A percentile compares a stretch with the other conserved stretches of the same genome.
Conservation (phyloP, 2,888 invertebrate species). For the Aquatica leii region DNA sequence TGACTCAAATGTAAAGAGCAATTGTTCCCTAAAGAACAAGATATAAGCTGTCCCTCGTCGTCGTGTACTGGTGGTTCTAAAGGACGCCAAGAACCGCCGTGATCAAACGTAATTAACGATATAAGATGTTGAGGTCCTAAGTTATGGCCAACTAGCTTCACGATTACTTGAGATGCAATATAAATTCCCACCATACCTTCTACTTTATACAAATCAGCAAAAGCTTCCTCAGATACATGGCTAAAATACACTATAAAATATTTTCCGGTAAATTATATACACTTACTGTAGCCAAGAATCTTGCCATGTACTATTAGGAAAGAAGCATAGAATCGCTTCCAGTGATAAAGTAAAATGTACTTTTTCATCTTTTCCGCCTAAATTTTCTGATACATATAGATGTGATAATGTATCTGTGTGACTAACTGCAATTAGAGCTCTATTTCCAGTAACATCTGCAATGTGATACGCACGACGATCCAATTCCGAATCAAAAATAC, state of each 20-base stretch:
- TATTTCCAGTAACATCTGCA: slow-evolving; percentile 82
- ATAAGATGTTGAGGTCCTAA: slow-evolving; percentile 79
- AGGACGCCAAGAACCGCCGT: slow-evolving; percentile 84
- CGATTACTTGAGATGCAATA: slow-evolving; percentile 81
- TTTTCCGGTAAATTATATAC: slow-evolving; percentile 9
- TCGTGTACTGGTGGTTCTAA: slow-evolving; percentile 77
- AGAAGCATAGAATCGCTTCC: slow-evolving; percentile 82
- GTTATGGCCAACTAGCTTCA: slow-evolving; percentile 64
- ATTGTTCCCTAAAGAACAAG: slow-evolving; percentile 70
- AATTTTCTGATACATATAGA: slow-evolving; percentile 81
- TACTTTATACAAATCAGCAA: slow-evolving; percentile 88
- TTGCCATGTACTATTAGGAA: slow-evolving; percentile 83
- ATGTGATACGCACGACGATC: slow-evolving; percentile 77
- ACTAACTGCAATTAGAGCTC: slow-evolving; percentile 83
- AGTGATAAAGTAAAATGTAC: slow-evolving; percentile 81
- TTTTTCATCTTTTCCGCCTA: slow-evolving; percentile 62
- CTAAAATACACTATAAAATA: slow-evolving; percentile 61
- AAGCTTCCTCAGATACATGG: slow-evolving; percentile 79
- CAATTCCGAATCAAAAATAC: slow-evolving; percentile 77
- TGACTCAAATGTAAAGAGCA: slow-evolving; percentile 91
- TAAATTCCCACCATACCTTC: slow-evolving; percentile 88
- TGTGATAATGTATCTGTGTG: slow-evolving; percentile 77
- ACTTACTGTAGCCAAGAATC: slow-evolving; percentile 84
- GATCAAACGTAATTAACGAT: slow-evolving; percentile 85
- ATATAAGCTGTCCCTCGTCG: slow-evolving; percentile 71